Evolutionary conservation across 2,888 invertebrate species (phyloP), one percentile per base, ranked within the genome.

Genomic region (Byasa hedistus): DNA sequence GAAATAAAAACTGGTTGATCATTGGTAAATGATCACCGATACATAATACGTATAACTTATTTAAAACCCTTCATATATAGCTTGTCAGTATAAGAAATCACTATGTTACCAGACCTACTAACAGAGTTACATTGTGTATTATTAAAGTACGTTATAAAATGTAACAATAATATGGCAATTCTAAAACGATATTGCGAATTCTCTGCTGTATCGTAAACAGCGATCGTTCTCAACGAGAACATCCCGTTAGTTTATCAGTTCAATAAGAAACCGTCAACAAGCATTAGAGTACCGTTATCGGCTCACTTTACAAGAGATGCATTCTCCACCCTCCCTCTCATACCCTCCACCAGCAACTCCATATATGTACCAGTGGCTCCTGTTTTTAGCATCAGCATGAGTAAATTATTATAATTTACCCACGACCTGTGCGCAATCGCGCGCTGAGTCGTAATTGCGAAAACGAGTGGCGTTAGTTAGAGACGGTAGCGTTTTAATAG

Each of bases 341-440:
- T 39, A 39, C 39, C 39, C 39, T 39, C 39, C 2, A 1, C 17
- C 39, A 12, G 22, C 24, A 22, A 57, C 21, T 57, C 64, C 65
- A 39, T 64, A 58, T 63, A 54, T 59, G 61, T 58, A 32, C 12
- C 27, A 57, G 62, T 64, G 39, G 32, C 60, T 54, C 24, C 61
- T 57, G 51, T 68, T 71, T 71, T 69, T 68, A 65, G 65, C 67
- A 63, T 67, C 68, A 64, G 57, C 68, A 63, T 68, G 58, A 56
- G 62, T 69, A 70, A 69, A 72, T 68, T 71, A 68, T 68, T 65
- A 67, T 64, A 64, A 67, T 71, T 73, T 74, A 74, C 74, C 72
- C 74, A 74, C 74, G 74, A 71, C 71, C 70, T 68, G 66, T 64
- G 66, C 64, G 65, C 68, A 68, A 70, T 65, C 64, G 65, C 68